These are phyloP conservation scores for Bugula neritina DNA, from an alignment of 2,888 invertebrate species.

Conservation along the genomic window DNA sequence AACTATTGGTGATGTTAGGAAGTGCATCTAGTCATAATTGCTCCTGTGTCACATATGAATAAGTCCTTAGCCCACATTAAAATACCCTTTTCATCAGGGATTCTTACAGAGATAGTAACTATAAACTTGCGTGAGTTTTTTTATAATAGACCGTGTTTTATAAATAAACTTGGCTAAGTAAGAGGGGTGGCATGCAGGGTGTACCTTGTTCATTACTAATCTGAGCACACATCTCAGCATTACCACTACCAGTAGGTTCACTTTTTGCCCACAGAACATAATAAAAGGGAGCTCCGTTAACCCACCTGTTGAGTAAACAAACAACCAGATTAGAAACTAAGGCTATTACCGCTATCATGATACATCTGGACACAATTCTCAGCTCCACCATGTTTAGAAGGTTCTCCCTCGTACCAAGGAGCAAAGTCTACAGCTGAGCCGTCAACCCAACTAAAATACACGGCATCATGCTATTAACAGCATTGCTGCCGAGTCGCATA, in stretches of 20 bases:
- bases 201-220: slow-evolving; percentile 3
- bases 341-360: slow-evolving; percentile 9
- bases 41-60: no score
- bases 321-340: not conserved
- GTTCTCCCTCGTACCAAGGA: slow-evolving; percentile 22
- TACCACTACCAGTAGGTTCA: not conserved
- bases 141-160: no score
- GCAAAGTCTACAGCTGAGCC: slow-evolving; percentile 12
- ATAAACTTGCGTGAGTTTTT: no score
- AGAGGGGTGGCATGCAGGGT: not conserved
- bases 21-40: no score
- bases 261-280: slow-evolving; percentile 2
- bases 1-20: no score
- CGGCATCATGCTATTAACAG: no score
- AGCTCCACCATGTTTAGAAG: slow-evolving; percentile 10
- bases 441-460: slow-evolving; percentile 12
- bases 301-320: not conserved
- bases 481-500: no score
- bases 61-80: no score
- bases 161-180: no score
- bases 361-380: slow-evolving; percentile 7
- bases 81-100: no score
- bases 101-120: no score
- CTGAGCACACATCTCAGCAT: slow-evolving; percentile 19
- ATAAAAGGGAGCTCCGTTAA: slow-evolving; percentile 2